Evolutionary conservation across 2,888 invertebrate species (phyloP).

Genomic region (Sinotaia quadrata): DNA sequence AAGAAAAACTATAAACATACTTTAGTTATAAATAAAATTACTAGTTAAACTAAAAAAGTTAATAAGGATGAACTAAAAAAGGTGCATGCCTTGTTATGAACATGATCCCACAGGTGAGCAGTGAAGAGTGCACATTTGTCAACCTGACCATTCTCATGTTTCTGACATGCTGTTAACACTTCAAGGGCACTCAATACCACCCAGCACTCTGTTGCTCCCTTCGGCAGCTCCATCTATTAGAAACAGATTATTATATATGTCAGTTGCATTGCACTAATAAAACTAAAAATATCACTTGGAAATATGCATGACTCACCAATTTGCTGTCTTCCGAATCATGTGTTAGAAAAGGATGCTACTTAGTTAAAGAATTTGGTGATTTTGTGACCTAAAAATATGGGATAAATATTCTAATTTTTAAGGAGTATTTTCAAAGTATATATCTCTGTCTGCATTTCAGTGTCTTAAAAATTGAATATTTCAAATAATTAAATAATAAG

Average conservation of each 20-base stretch:
- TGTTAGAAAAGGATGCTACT: no score
- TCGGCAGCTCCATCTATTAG: constrained; percentile 78
- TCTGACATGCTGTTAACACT: constrained; percentile 83
- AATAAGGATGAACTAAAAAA: not conserved
- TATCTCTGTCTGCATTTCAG: no score
- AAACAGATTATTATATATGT: not conserved
- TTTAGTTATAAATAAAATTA: no score
- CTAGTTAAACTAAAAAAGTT: no score
- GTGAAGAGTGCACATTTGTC: constrained; percentile 86
- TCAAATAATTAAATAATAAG: no score
- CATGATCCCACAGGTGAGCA: constrained; percentile 89
- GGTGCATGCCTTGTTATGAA: constrained; percentile 83
- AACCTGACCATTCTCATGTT: constrained; percentile 64
- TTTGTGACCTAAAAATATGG: no score
- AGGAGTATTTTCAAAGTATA: no score
- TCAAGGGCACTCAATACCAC: constrained; percentile 92
- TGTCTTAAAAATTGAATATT: no score
- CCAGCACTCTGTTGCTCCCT: constrained; percentile 93
- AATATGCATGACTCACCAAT: not conserved
- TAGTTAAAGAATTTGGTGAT: no score
- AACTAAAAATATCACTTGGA: not conserved
- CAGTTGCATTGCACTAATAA: not conserved
- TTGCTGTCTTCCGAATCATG: no score
- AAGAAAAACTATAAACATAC: no score
- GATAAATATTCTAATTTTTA: no score